These are phyloP conservation scores for Agrochola lychnidis DNA, from an alignment of 2,888 invertebrate species.

Conservation along the genomic window DNA sequence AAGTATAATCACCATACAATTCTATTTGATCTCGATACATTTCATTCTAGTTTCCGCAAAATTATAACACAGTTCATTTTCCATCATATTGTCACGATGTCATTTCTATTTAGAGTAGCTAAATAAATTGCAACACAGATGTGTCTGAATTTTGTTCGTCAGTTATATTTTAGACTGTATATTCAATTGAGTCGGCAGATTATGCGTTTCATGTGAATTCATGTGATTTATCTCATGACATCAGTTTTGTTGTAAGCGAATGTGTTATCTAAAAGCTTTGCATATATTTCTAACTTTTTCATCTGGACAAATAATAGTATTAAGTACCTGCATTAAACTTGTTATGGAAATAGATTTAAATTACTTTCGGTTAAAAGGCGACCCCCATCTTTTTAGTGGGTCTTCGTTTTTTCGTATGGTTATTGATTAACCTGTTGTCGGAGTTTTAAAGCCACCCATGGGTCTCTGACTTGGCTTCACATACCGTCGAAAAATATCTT, in stretches of 20 bases:
- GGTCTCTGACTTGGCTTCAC: too few relatives aligned
- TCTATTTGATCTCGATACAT: neutral
- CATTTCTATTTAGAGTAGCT: slow-evolving; percentile 23
- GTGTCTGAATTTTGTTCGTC: slow-evolving; percentile 41
- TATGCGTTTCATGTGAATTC: slow-evolving; percentile 28
- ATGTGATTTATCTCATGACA: slow-evolving; percentile 45
- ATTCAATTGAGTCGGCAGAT: slow-evolving; percentile 39
- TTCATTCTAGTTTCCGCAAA: slow-evolving; percentile 2
- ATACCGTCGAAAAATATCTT: too few relatives aligned
- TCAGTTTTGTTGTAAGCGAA: slow-evolving; percentile 25
- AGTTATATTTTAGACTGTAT: slow-evolving; percentile 43
- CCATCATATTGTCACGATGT: slow-evolving; percentile 18
- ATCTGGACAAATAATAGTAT: neutral
- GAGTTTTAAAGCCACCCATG: too few relatives aligned
- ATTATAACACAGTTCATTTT: slow-evolving; percentile 16
- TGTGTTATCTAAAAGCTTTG: slow-evolving; percentile 12
- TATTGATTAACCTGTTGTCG: too few relatives aligned
- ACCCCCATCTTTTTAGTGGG: too few relatives aligned
- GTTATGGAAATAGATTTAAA: too few relatives aligned
- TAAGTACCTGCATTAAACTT: too few relatives aligned
- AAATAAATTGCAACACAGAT: slow-evolving; percentile 28
- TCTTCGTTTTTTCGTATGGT: too few relatives aligned
- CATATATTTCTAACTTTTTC: neutral
- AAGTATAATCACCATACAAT: neutral
- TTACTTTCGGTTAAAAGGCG: too few relatives aligned